Percentiles rank a stretch among this genome's conserved stretches.
phyloP scores from a whole-genome alignment of 2,797 vertebrate genomes.

The Emys orbicularis region DNA sequence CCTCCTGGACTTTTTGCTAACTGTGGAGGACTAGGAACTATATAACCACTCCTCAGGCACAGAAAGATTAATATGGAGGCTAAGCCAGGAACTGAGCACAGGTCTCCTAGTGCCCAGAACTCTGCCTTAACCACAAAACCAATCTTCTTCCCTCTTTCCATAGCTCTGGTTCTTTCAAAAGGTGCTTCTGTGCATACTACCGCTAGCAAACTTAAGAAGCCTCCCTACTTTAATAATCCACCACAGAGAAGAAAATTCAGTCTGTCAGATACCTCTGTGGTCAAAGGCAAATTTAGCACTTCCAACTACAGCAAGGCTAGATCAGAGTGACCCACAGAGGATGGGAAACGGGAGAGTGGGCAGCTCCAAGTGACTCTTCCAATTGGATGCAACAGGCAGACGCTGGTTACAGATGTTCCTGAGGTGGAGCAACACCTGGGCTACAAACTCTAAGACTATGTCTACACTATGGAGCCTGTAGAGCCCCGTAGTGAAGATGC shows the following conservation, averaged over 20 bases:
- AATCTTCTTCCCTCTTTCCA: neutral
- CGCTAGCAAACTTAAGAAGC: neutral
- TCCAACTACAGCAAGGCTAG: neutral
- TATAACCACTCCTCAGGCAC: neutral
- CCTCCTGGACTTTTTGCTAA: neutral
- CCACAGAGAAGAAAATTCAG: neutral
- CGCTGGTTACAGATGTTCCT: neutral
- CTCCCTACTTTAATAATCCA: fast-evolving
- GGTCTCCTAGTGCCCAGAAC: neutral
- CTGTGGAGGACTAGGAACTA: neutral
- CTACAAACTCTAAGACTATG: neutral
- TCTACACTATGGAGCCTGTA: neutral
- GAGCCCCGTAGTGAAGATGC: neutral
- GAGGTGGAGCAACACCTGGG: neutral
- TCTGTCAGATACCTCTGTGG: neutral
- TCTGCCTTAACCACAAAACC: fast-evolving
- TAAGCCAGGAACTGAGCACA: neutral
- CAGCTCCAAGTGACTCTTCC: neutral
- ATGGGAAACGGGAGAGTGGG: fast-evolving
- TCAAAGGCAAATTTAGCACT: neutral
- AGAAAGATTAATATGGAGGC: neutral
- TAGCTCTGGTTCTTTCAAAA: neutral
- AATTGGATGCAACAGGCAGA: neutral
- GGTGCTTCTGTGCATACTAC: neutral
- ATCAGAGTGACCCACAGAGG: neutral